Evolutionary conservation across 1,140 invertebrate species (phyloP).

Genomic region (Calephelis virginiensis): DNA sequence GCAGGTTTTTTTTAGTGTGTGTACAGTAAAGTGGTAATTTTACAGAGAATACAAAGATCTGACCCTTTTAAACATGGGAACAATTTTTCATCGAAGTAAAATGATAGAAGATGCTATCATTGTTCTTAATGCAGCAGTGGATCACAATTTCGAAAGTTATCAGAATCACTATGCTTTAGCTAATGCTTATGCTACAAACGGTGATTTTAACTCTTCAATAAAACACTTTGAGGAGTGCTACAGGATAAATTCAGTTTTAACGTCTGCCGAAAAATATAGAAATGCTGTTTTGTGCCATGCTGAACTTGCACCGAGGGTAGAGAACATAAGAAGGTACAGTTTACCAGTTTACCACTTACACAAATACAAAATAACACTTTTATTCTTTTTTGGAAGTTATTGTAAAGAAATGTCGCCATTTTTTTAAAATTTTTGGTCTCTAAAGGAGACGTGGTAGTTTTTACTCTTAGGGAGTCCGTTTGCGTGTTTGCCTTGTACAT

Average conservation of each 20-base stretch:
- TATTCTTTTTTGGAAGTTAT: no score
- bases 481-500: no score
- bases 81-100: conserved; percentile 87
- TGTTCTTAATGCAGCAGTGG: conserved; percentile 88
- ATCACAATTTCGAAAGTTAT: conserved; percentile 85
- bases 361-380: no score
- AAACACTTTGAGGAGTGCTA: conserved; percentile 85
- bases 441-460: no score
- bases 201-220: conserved; percentile 82
- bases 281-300: conserved; percentile 85
- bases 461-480: no score
- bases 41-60: conserved; percentile 87
- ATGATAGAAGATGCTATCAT: conserved; percentile 88
- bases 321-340: conserved; percentile 28
- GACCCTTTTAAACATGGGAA: conserved; percentile 89
- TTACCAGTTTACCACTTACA: not conserved
- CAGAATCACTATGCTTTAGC: conserved; percentile 89
- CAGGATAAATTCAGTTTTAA: conserved; percentile 77
- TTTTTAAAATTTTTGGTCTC: no score
- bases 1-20: not conserved
- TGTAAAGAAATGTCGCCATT: no score
- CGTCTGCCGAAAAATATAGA: conserved; percentile 80
- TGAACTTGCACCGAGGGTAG: conserved; percentile 83
- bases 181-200: conserved; percentile 85
- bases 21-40: conserved; percentile 27